A percentile compares a stretch with the other conserved stretches of the same genome.
Conservation (phyloP, 23 tunicate genomes). For the Halocynthia aurantium region DNA sequence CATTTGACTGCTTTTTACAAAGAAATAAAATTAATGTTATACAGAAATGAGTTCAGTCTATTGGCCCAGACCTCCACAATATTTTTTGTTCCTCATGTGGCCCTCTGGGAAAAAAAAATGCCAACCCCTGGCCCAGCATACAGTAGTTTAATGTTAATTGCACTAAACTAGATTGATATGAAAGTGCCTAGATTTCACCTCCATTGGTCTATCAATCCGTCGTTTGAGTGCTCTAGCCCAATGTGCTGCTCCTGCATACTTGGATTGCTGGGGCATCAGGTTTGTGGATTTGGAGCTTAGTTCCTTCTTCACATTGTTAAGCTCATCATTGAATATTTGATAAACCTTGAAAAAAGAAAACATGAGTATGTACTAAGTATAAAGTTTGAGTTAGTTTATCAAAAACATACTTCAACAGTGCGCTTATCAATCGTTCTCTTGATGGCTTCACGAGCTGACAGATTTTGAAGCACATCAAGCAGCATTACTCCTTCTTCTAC, state of each 20-base stretch:
- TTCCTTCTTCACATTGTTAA: constrained; percentile 90
- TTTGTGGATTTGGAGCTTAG: constrained; percentile 74
- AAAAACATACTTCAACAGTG: constrained; percentile 70
- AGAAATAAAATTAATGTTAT: too few species aligned
- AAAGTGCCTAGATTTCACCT: constrained; percentile 22
- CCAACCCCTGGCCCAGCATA: too few species aligned
- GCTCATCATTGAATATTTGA: constrained; percentile 82
- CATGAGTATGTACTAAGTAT: not conserved
- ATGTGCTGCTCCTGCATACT: constrained; percentile 94
- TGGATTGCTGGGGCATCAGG: constrained; percentile 75
- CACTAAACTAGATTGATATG: too few species aligned
- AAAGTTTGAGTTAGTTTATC: not conserved
- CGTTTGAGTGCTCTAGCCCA: constrained; percentile 94
- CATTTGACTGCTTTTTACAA: too few species aligned
- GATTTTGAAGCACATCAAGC: constrained; percentile 78
- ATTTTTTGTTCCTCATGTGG: too few species aligned
- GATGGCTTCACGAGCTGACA: constrained; percentile 83
- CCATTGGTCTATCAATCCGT: constrained; percentile 96
- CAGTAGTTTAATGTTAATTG: too few species aligned
- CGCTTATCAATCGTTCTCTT: constrained; percentile 84
- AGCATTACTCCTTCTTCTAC: constrained; percentile 98
- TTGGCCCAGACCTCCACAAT: too few species aligned
- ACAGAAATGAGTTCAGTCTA: too few species aligned
- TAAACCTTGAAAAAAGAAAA: constrained; percentile 46
- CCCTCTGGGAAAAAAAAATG: too few species aligned